These are phyloP conservation scores for Tinamus major DNA, from an alignment of 2,797 vertebrate genomes.

Conservation along the genomic window DNA sequence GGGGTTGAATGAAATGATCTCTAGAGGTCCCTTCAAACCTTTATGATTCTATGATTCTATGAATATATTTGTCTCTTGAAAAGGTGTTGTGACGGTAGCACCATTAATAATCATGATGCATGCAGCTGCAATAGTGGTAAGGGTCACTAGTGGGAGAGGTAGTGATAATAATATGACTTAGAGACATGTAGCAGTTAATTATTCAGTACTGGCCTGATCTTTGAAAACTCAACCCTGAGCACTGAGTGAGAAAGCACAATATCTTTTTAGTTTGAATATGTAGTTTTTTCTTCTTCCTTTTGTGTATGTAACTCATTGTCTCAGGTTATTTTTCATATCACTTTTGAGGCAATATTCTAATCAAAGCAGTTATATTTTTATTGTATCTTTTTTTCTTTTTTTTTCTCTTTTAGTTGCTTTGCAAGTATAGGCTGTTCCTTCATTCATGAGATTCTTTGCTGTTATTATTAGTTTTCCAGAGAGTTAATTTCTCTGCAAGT, in stretches of 20 bases:
- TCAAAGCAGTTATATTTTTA: background rate
- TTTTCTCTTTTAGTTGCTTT: background rate
- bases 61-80: background rate
- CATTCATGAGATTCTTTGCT: background rate
- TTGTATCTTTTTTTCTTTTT: background rate
- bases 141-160: background rate
- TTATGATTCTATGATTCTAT: no score
- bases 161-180: background rate
- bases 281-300: background rate
- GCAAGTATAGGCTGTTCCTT: background rate
- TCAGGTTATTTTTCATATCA: background rate
- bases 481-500: background rate
- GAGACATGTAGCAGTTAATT: slow-evolving; percentile 7
- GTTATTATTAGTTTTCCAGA: background rate
- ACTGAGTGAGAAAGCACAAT: background rate
- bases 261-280: background rate
- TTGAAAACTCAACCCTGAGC: background rate
- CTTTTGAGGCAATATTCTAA: background rate
- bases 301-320: background rate
- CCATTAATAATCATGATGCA: background rate
- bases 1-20: no score
- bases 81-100: background rate
- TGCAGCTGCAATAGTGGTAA: background rate
- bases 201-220: slow-evolving; percentile 6
- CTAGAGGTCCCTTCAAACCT: no score